Base-by-base conservation (phyloP, 2,888 invertebrate genomes). In the Tetranychus truncatus region DNA sequence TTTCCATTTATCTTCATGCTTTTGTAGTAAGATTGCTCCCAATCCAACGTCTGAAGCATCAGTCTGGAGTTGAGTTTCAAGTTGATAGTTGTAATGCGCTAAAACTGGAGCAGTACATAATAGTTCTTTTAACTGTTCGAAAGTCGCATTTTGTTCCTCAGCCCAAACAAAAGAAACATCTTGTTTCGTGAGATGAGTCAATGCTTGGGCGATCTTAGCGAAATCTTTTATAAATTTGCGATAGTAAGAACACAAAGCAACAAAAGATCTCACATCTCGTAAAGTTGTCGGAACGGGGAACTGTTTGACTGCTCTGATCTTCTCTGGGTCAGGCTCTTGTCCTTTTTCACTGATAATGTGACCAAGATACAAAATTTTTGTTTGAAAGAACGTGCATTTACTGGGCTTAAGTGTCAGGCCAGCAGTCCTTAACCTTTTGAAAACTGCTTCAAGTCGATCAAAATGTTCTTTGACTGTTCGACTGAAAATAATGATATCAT, bases 191-290 rank as follows among this genome's bases (percentile, higher is more conserved):
- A 79, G 44, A 8, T 45, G 11, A 3, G 77, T 76, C 4, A 80
- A 72, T 15, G 78, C 79, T 20, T 72, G 69, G 2, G 79, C 79
- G 11, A 79, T 77, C 3, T 67, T 55, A 3, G 79, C 69, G 75
- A 78, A 80, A 7, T 65, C 55, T 20, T 71, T 46, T n/a, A 0
- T 73, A 74, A 77, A 80, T 55, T 72, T 20, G 4, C 79, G 11
- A 74, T 80, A 80, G 75, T 79, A 80, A 9, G 73, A 45, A 18
- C 77, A 74, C 7, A 78, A 21, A 5, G 79, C 80, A 18, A 80
- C 66, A 71, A 79, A 80, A 34, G 73, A 20, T 9, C 76, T 72
- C 9, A 80, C 75, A 20, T 78, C 75, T 18, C 75, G 74, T 8
- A 76, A 66, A 34, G 55, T 76, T 9, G n/a, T 75, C 11, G 80